Evolutionary conservation across 2,797 vertebrate species (phyloP).

Genomic region (Enteromius mattozi): DNA sequence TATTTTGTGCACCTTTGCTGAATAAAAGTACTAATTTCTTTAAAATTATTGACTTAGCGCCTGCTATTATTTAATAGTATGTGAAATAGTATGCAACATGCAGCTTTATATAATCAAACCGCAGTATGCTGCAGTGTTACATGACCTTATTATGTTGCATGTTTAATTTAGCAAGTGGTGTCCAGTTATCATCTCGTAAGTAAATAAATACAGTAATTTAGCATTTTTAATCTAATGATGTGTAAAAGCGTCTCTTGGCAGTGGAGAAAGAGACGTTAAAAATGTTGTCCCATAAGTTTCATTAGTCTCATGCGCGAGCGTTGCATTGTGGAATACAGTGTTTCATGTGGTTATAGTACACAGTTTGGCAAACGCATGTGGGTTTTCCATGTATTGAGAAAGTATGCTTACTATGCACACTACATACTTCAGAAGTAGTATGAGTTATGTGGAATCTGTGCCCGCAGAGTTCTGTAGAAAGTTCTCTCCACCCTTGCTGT

Average conservation of each 20-base stretch:
- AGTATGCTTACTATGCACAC: background rate
- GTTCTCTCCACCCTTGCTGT: background rate
- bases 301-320: background rate
- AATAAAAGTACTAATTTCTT: too few species aligned
- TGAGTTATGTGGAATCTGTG: background rate
- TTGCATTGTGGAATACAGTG: background rate
- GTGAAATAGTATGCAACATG: background rate
- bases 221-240: conserved; percentile 1
- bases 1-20: too few species aligned
- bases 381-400: background rate
- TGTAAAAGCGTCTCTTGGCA: background rate
- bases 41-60: background rate
- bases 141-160: conserved; percentile 11
- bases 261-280: too few species aligned
- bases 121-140: background rate
- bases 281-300: background rate
- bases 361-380: background rate
- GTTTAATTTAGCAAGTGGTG: background rate
- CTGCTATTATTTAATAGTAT: background rate
- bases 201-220: background rate
- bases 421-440: background rate
- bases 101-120: background rate
- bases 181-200: background rate
- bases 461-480: background rate
- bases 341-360: background rate